Percentiles rank a stretch among this genome's conserved stretches.
These are phyloP conservation scores for Cydia amplana DNA, from an alignment of 1,140 invertebrate species.

Conservation along the genomic window DNA sequence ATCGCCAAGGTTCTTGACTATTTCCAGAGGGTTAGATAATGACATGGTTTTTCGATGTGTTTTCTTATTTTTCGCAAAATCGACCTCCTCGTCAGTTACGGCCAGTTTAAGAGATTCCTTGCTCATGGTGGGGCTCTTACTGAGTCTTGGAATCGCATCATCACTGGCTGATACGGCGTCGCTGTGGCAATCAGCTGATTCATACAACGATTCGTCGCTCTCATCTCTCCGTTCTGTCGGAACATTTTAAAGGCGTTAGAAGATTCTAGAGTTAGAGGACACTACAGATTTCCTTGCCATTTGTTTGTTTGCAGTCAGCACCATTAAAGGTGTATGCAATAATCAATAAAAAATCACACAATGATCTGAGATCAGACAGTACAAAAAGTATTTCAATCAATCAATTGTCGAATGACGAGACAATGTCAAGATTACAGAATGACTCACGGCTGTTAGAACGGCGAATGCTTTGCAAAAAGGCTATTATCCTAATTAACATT, in stretches of 20 bases:
- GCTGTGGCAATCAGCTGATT: constrained; percentile 72
- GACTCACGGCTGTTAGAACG: constrained; percentile 37
- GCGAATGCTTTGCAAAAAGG: constrained; percentile 34
- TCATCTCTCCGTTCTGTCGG: constrained; percentile 70
- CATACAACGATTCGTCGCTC: constrained; percentile 74
- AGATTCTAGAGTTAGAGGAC: not conserved
- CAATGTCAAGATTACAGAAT: constrained; percentile 37
- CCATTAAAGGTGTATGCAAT: constrained; percentile 19
- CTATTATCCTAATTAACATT: constrained; percentile 39
- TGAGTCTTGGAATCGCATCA: constrained; percentile 63
- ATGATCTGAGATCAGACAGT: constrained; percentile 33
- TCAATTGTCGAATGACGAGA: constrained; percentile 34
- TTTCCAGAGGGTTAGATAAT: constrained; percentile 87
- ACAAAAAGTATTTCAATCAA: constrained; percentile 42
- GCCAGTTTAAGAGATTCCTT: constrained; percentile 74
- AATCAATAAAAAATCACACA: constrained; percentile 37
- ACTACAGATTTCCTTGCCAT: constrained; percentile 47
- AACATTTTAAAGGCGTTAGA: constrained; percentile 36
- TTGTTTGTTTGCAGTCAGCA: constrained; percentile 11
- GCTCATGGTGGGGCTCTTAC: constrained; percentile 68
- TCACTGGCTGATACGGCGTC: constrained; percentile 75
- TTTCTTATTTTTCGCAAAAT: constrained; percentile 58
- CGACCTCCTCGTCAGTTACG: constrained; percentile 71
- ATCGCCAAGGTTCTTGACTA: constrained; percentile 72
- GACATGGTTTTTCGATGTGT: constrained; percentile 88